Base-by-base conservation (phyloP, 2,113 vertebrate genomes). In the Neomonachus schauinslandi region DNA sequence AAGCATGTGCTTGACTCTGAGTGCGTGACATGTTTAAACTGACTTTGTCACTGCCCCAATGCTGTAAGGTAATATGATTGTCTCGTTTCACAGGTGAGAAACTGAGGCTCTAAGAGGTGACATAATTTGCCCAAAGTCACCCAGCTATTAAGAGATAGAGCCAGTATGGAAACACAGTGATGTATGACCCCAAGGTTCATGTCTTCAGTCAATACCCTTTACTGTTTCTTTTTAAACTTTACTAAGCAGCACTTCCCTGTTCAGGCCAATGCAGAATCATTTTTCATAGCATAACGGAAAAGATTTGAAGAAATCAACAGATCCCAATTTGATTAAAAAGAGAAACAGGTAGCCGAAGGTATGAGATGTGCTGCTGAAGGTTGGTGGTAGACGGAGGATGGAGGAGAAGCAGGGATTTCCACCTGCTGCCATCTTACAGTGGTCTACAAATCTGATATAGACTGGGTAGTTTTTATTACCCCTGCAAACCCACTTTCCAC, bases 221-320 rank as follows among this genome's bases (percentile, higher is more conserved):
- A 63, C 4, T 72, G 7, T 81, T 81, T 94, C 42, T 13, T 79
- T 93, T 55, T 53, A 53, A 77, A 79, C 18, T 65, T 63, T 74
- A 36, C 77, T 82, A 74, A 55, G 39, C 36, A 91, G 46, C n/a
- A 51, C 85, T 89, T 67, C 4, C 59, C 55, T 90, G 4, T 90
- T 94, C 67, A 71, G 39, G 51, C 61, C 96, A 61, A 94, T 33
- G 59, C 9, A 49, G 9, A 42, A 77, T 89, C 42, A 46, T 84
- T 89, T 85, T 89, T 81, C 36, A 46, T 13, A 89, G 33, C 13
- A 65, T 59, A 69, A 5, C 42, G 18, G 49, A 77, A 95, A 33
- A 97, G 26, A 82, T n/a, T 19, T 79, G 81, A 96, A 82, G 16
- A 88, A 79, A 92, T 42, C 42, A 26, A 31, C 53, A 91, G 86